Evolutionary conservation across 1,140 invertebrate genomes (phyloP), one percentile per base, ranked within the genome.

Genomic region (Halictus rubicundus): DNA sequence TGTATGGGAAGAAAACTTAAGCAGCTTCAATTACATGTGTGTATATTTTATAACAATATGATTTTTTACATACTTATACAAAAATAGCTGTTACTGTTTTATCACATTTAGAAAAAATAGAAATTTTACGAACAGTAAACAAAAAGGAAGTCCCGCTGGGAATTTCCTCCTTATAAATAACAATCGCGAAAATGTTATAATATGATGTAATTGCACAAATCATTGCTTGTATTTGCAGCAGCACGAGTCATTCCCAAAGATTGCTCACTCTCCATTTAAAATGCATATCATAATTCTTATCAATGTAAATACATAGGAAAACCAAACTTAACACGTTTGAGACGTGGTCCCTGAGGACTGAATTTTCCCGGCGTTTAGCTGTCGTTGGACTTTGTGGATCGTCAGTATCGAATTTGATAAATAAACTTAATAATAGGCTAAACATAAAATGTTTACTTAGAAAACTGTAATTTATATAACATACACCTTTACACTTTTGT

Each of bases 31-130:
- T 85, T 86, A 59, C 21, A 75, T 82, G 49, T 78, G 68, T 78
- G 59, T 86, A 78, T 87, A 83, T 86, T 86, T 85, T 64, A 54
- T 83, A 87, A 87, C 82, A 85, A 85, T 86, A 59, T 81, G 42
- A 77, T 78, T 68, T 82, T 66, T 70, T 84, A 83, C 54, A 84
- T 80, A 78, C 57, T 82, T 70, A 78, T 88, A 88, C 73, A 89
- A 88, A 88, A 88, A 88, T 88, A 89, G 77, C 84, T 77, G 59
- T 86, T 88, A 86, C 87, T 88, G 80, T 83, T 87, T 85, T 77
- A 73, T 72, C 64, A 76, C 68, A 71, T 65, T 49, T 81, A 27
- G 27, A 83, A 39, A 85, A 88, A 83, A 83, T 87, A 88, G 75
- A 85, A 63, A 76, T 64, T 88, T 79, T 72, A 46, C 27, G 64